Conservation (phyloP, 1,140 invertebrate genomes). For the Platorchestia sp. region DNA sequence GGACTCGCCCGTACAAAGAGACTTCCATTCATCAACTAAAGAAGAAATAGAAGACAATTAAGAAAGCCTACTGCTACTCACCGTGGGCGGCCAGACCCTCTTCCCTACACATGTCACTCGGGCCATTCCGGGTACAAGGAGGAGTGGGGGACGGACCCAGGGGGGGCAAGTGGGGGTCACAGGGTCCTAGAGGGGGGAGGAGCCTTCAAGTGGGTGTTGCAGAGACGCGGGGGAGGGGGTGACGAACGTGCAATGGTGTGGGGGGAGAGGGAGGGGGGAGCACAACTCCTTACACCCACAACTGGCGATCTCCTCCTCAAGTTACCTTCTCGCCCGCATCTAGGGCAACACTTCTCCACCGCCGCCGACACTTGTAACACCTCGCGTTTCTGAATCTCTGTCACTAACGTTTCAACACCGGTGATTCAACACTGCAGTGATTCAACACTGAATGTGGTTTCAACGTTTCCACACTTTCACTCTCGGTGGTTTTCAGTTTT, state of each 20-base stretch:
- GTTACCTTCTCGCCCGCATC: neutral
- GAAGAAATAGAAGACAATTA: neutral
- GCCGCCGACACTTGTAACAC: neutral
- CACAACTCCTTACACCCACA: conserved; percentile 1
- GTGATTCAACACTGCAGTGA: too few relatives aligned
- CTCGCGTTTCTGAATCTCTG: neutral
- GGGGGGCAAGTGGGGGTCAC: conserved; percentile 12
- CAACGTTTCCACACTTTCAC: neutral
- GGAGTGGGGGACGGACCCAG: neutral
- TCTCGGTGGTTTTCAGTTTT: neutral
- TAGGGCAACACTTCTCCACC: neutral
- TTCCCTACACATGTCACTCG: conserved; percentile 21
- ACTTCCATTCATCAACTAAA: neutral
- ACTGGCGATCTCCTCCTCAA: neutral
- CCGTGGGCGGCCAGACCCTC: conserved; percentile 6
- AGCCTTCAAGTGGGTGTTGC: conserved; percentile 5
- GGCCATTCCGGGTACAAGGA: conserved; percentile 45
- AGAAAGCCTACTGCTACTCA: neutral
- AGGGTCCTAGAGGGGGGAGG: conserved; percentile 18
- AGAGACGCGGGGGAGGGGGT: neutral
- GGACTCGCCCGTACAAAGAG: neutral
- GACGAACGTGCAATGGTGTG: neutral
- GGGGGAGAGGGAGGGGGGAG: neutral
- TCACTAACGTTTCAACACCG: too few relatives aligned
- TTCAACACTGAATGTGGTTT: neutral